These are phyloP conservation scores for Pseudobourletiella spinata DNA, from an alignment of 1,140 invertebrate genomes.

Conservation along the genomic window DNA sequence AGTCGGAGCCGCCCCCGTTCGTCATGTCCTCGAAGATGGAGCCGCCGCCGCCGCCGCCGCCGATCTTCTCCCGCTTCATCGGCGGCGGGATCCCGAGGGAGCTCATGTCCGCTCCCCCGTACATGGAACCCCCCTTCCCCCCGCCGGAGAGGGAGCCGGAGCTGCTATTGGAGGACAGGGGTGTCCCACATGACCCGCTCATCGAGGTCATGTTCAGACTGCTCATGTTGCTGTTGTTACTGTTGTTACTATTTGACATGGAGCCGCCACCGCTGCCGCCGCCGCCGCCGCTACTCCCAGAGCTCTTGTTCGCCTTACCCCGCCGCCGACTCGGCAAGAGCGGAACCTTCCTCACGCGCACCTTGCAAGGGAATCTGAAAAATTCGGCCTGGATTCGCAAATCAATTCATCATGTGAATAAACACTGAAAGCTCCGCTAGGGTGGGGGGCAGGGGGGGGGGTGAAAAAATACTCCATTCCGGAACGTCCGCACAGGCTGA, in stretches of 20 bases:
- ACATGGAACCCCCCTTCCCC: too few species aligned
- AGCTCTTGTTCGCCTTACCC: slow-evolving; percentile 63
- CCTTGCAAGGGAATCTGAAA: slow-evolving; percentile 58
- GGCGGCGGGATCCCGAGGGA: slow-evolving; percentile 15
- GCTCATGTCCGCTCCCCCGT: slow-evolving; percentile 18
- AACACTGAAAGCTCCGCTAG: slow-evolving; percentile 17
- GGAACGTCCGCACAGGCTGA: too few species aligned
- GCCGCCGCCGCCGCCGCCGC: neutral
- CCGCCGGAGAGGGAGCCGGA: neutral
- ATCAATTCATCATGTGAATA: slow-evolving; percentile 21
- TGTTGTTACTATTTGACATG: too few species aligned
- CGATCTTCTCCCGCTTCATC: slow-evolving; percentile 30
- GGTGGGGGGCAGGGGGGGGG: too few species aligned
- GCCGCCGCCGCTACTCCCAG: neutral
- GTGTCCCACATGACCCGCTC: too few species aligned
- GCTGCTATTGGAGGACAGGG: neutral
- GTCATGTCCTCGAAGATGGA: slow-evolving; percentile 24
- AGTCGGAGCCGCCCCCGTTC: too few species aligned
- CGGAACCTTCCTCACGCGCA: slow-evolving; percentile 71
- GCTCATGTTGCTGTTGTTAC: neutral
- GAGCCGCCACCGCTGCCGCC: too few species aligned
- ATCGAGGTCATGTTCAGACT: neutral
- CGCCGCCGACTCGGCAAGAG: slow-evolving; percentile 68
- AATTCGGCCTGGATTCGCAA: slow-evolving; percentile 19
- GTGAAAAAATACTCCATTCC: too few species aligned